Base-by-base conservation (phyloP, 2,888 invertebrate species). In the Cataglyphis rosenhaueri region DNA sequence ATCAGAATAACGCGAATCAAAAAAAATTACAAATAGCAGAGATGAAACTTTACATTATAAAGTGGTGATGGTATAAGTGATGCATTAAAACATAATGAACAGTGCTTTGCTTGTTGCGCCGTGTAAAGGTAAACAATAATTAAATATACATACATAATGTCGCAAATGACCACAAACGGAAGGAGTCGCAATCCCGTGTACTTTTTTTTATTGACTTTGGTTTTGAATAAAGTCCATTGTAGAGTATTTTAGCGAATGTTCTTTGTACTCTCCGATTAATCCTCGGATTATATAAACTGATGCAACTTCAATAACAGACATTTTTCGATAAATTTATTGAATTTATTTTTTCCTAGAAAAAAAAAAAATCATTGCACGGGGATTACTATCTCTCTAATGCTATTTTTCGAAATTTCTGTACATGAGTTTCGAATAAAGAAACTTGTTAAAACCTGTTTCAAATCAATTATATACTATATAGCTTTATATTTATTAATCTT, bases 1-100 rank as follows among this genome's bases (percentile, higher is more conserved):
- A 66, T 15, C 12, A 0, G 4, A n/a, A 35, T 59, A 76, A n/a
- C 18, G 25, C 25, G 65, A 62, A 75, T 64, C n/a, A 3, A 3
- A 4, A 65, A 65, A 8, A 65, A 55, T 21, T 12, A 41, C 1
- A 6, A 57, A n/a, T 18, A n/a, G 10, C 35, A n/a, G 35, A 18
- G 4, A 76, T 0, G 21, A 75, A 4, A 52, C 25, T 55, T n/a
- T 66, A 41, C n/a, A 12, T n/a, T 65, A n/a, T 57, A 66, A 57
- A 66, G 15, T 38, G 25, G n/a, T 76, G 38, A 35, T 66, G 65
- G 75, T 35, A 6, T 35, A 35, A 35, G 35, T 35, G 6, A 6
- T 76, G 52, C 38, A 29, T 57, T 76, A 65, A 55, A 38, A 65
- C 12, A 55, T 76, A 66, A 76, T 41, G 18, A 66, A 76, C 55